A percentile compares a stretch with the other conserved stretches of the same genome.
Conservation (phyloP, 2,113 vertebrate genomes). For the human region GRCh38 chr3:7384501-7385000, state of each 20-base stretch:
- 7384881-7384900: background rate
- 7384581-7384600: background rate
- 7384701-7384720: background rate
- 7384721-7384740: background rate
- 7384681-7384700: background rate
- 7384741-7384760: background rate
- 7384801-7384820: background rate
- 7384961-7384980: background rate
- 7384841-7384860: background rate
- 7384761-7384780: background rate
- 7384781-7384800: rapidly evolving
- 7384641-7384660: background rate
- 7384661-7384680: background rate
- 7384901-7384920: background rate
- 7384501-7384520: background rate
- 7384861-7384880: background rate
- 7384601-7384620: background rate
- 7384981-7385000: background rate
- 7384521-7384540: background rate
- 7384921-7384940: background rate
- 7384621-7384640: background rate
- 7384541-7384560: background rate
- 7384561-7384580: background rate
- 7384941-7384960: background rate
- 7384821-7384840: background rate